Percentiles rank a stretch among this genome's conserved stretches.
Conservation (phyloP, 2,797 vertebrate species). For the Anguilla anguilla region DNA sequence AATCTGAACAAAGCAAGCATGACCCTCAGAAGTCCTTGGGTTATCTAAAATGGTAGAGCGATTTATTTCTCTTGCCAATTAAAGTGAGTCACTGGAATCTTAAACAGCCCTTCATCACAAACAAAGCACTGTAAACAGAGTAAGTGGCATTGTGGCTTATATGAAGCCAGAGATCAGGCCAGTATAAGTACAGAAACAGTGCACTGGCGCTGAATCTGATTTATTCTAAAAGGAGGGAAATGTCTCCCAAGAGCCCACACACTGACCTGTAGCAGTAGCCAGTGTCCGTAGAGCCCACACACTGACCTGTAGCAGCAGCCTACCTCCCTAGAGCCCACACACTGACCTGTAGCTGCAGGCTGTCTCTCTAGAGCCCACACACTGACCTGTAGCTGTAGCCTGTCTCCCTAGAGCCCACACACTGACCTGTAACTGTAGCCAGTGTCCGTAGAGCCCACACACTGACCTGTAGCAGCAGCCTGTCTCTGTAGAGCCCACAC, state of each 20-base stretch:
- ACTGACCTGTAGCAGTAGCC: no score
- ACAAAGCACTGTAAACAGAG: neutral
- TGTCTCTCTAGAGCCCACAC: no score
- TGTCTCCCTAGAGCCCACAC: no score
- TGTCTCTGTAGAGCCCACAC: no score
- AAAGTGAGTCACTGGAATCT: neutral
- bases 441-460: no score
- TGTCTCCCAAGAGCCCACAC: neutral
- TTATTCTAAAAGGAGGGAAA: neutral
- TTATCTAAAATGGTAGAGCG: constrained; percentile 19
- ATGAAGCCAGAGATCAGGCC: neutral
- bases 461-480: no score
- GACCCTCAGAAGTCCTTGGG: constrained; percentile 15
- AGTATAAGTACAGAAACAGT: neutral
- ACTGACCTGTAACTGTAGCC: no score
- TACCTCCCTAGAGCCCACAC: no score
- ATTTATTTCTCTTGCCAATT: neutral
- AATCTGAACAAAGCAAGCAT: neutral
- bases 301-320: no score
- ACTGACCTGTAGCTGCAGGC: no score
- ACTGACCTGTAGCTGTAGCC: no score
- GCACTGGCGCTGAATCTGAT: neutral
- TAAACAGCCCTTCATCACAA: neutral
- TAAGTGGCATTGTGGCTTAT: neutral
- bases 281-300: no score